Percentiles rank a stretch among this genome's conserved stretches.
These are phyloP conservation scores for Microchirus variegatus DNA, from an alignment of 2,797 vertebrate species.

Conservation along the genomic window DNA sequence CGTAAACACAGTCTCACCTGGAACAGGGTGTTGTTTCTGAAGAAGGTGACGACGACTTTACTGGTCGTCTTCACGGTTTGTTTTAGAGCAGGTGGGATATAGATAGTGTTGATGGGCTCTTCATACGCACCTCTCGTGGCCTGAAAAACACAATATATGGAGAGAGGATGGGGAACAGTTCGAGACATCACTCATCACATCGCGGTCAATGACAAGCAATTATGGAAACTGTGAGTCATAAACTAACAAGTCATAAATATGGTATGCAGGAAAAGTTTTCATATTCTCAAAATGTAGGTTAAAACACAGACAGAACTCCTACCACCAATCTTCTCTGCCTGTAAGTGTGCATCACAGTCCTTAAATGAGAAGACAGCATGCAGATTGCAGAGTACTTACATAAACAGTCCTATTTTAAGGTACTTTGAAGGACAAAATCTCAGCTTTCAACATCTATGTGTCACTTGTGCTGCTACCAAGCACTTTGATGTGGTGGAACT, in stretches of 20 bases:
- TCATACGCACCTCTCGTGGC: neutral
- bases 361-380: conserved; percentile 38
- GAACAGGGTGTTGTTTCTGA: conserved; percentile 60
- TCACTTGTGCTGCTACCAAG: conserved; percentile 19
- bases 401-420: conserved; percentile 43
- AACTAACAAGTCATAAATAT: neutral
- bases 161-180: neutral
- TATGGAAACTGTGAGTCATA: too few relatives aligned
- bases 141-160: conserved; percentile 31
- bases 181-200: neutral
- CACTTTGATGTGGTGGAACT: conserved; percentile 48
- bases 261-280: too few relatives aligned
- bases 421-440: conserved; percentile 7
- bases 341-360: too few relatives aligned
- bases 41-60: conserved; percentile 72
- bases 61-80: conserved; percentile 5
- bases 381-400: conserved; percentile 34
- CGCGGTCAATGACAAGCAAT: too few relatives aligned
- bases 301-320: too few relatives aligned
- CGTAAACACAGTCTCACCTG: conserved; percentile 51
- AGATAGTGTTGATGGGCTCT: conserved; percentile 28
- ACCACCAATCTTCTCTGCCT: too few relatives aligned
- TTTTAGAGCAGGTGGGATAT: conserved; percentile 69
- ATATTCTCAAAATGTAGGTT: too few relatives aligned
- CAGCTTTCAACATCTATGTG: conserved; percentile 32